Conservation (phyloP, 2,113 vertebrate species). For the Hypocryptadius cinnamomeus region DNA sequence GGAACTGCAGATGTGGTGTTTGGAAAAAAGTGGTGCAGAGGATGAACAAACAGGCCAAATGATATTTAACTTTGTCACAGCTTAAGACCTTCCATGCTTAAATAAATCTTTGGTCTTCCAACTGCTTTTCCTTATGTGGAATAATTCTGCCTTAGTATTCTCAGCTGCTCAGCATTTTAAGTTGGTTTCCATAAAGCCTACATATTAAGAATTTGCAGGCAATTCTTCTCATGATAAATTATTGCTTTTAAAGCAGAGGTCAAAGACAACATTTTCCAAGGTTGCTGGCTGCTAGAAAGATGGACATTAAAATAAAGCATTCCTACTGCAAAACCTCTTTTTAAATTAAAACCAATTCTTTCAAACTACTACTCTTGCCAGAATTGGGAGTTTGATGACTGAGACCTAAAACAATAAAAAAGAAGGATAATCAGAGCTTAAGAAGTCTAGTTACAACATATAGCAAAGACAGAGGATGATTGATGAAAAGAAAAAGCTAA, state of each 20-base stretch:
- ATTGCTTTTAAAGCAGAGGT: neutral
- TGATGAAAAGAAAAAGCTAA: neutral
- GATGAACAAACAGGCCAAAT: neutral
- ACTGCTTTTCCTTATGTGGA: neutral
- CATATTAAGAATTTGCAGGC: neutral
- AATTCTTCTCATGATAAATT: neutral
- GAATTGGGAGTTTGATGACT: neutral
- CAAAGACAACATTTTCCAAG: neutral
- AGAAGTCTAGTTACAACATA: neutral
- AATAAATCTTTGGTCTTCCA: neutral
- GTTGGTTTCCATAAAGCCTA: neutral
- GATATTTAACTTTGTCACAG: neutral
- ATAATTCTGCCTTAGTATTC: neutral
- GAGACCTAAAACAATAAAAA: neutral
- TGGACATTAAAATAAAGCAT: neutral
- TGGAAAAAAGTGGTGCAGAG: neutral
- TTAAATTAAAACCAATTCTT: neutral
- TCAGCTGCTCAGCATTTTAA: neutral
- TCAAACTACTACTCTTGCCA: neutral
- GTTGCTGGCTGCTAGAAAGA: neutral
- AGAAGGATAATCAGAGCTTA: neutral
- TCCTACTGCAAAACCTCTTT: neutral
- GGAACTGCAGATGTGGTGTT: neutral
- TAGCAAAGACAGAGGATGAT: neutral
- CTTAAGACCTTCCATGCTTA: neutral